Percentiles rank a stretch among this genome's conserved stretches.
Evolutionary conservation across 2,113 vertebrate genomes (phyloP).

Genomic region (Excalfactoria chinensis): DNA sequence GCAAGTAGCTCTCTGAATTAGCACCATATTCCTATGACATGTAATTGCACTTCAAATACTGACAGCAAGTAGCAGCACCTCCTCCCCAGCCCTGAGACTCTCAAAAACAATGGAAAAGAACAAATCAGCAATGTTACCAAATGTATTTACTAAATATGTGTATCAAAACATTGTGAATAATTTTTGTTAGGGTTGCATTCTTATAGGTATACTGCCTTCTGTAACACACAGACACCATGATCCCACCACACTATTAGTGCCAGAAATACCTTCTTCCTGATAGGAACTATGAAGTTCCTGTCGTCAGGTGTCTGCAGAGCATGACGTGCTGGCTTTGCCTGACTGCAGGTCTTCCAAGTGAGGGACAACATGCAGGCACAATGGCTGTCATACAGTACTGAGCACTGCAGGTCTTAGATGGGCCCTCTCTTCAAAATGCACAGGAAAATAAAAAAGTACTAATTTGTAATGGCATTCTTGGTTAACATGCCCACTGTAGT

Average conservation of each 20-base stretch:
- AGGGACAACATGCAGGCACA: background rate
- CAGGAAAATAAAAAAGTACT: background rate
- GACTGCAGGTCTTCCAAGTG: background rate
- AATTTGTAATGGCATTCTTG: background rate
- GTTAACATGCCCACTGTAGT: background rate
- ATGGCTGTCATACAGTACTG: background rate
- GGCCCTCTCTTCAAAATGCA: background rate
- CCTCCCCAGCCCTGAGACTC: background rate
- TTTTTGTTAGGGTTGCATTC: background rate
- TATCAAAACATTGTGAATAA: background rate
- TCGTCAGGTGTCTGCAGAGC: background rate
- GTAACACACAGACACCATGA: background rate
- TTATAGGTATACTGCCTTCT: background rate
- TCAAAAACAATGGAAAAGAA: background rate
- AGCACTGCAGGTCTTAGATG: background rate
- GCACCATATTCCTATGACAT: background rate
- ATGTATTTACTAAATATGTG: background rate
- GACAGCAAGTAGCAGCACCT: background rate
- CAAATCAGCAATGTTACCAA: background rate
- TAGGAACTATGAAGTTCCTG: background rate
- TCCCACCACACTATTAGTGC: background rate
- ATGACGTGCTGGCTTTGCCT: background rate
- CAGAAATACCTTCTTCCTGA: background rate
- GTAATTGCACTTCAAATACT: background rate
- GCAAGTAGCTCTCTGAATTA: background rate